Percentiles rank a stretch among this genome's conserved stretches.
Evolutionary conservation across 2,888 invertebrate species (phyloP).

Genomic region (Baccha elongata): DNA sequence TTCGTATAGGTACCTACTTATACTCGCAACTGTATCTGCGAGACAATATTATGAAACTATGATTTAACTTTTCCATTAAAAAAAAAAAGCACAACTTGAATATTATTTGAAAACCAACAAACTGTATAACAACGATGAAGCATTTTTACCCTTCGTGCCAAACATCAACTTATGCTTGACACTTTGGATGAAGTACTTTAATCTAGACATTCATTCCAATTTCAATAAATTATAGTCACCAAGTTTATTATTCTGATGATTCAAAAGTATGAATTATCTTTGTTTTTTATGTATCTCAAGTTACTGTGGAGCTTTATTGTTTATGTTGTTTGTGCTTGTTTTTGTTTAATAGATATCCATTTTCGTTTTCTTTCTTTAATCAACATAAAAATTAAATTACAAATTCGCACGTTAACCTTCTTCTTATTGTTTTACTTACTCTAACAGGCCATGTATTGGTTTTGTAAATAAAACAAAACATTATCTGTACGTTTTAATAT

Average conservation of each 20-base stretch:
- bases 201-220: slow-evolving; percentile 61
- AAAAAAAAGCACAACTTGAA: neutral
- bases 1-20: too few species aligned
- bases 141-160: slow-evolving; percentile 14
- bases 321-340: slow-evolving; percentile 49
- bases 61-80: neutral
- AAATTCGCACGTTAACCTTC: slow-evolving; percentile 73
- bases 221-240: slow-evolving; percentile 66
- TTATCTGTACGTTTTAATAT: too few species aligned
- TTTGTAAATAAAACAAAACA: too few species aligned
- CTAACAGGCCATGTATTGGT: too few species aligned
- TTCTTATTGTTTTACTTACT: too few species aligned
- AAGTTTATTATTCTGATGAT: slow-evolving; percentile 65
- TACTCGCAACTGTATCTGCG: too few species aligned
- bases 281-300: slow-evolving; percentile 30
- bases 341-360: slow-evolving; percentile 56
- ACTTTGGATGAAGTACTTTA: slow-evolving; percentile 51
- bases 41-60: too few species aligned
- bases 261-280: slow-evolving; percentile 67
- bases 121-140: neutral
- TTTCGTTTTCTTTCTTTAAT: slow-evolving; percentile 70
- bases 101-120: too few species aligned
- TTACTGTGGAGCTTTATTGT: slow-evolving; percentile 52
- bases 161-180: slow-evolving; percentile 50
- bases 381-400: slow-evolving; percentile 73